These are phyloP conservation scores for Heterotis niloticus DNA, from an alignment of 2,113 vertebrate species.

Conservation along the genomic window DNA sequence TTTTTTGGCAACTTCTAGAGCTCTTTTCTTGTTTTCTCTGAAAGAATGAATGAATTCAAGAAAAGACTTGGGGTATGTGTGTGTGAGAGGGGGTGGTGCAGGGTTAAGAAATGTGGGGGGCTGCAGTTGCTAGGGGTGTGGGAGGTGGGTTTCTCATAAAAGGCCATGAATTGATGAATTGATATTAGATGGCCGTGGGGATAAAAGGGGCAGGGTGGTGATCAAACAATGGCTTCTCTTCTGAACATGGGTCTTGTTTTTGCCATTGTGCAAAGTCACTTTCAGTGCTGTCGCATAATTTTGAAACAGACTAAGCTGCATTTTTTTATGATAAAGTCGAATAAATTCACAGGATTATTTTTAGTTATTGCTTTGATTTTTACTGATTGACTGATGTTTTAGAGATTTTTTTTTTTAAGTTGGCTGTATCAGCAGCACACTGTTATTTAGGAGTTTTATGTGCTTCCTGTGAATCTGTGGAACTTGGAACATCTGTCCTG, in stretches of 20 bases:
- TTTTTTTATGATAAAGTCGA: too few relatives aligned
- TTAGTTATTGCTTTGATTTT: not conserved
- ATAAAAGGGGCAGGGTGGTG: not conserved
- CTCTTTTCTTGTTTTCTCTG: not conserved
- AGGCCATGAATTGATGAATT: constrained; percentile 23
- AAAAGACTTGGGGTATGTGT: not conserved
- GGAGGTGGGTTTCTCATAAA: constrained; percentile 6
- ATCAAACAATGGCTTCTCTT: not conserved
- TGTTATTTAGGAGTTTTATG: not conserved
- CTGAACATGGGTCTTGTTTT: not conserved
- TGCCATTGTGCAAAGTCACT: constrained; percentile 5
- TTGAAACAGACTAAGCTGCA: not conserved
- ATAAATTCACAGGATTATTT: not conserved
- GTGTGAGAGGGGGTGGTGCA: not conserved
- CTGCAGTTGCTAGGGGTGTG: not conserved
- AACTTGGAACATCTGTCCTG: too few relatives aligned
- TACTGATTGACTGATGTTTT: not conserved
- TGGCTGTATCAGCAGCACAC: not conserved
- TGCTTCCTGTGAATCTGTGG: too few relatives aligned
- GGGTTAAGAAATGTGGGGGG: constrained; percentile 4
- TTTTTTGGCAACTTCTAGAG: constrained; percentile 1
- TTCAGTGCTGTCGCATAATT: not conserved
- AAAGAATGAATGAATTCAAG: constrained; percentile 17
- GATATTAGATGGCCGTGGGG: not conserved
- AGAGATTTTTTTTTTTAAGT: too few relatives aligned